These are phyloP conservation scores for Vanessa tameamea DNA, from an alignment of 1,140 invertebrate species.

Conservation along the genomic window DNA sequence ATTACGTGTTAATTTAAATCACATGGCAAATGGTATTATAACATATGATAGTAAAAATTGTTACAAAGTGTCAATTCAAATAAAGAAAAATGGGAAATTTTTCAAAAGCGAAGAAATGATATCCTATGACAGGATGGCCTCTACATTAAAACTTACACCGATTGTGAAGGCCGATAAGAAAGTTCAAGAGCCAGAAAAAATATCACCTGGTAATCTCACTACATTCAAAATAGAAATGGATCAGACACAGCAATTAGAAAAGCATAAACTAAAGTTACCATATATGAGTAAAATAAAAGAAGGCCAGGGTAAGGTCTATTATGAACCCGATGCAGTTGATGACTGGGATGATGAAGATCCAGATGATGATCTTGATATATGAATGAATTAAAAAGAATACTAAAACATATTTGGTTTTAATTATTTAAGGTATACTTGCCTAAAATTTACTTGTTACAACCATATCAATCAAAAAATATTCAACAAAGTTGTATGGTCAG, in stretches of 20 bases:
- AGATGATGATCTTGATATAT: constrained; percentile 84
- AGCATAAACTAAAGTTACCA: constrained; percentile 80
- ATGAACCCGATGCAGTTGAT: constrained; percentile 82
- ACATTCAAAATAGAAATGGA: constrained; percentile 83
- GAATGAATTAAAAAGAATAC: constrained; percentile 34
- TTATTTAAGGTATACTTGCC: no score
- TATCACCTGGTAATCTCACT: constrained; percentile 73
- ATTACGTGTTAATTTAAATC: constrained; percentile 70
- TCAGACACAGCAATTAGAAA: constrained; percentile 79
- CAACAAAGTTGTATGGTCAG: no score
- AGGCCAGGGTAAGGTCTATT: constrained; percentile 78
- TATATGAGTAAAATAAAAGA: constrained; percentile 80
- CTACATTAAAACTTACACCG: constrained; percentile 63
- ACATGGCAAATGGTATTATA: constrained; percentile 75
- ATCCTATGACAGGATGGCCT: constrained; percentile 58
- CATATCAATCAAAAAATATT: no score
- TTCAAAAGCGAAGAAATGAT: constrained; percentile 74
- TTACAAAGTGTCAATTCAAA: constrained; percentile 59
- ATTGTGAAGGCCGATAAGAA: constrained; percentile 63
- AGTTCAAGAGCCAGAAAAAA: constrained; percentile 60
- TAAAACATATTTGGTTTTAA: no score
- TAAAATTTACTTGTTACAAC: no score
- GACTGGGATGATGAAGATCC: constrained; percentile 85
- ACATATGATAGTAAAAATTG: constrained; percentile 56
- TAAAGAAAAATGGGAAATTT: constrained; percentile 78